phyloP scores from a whole-genome alignment of 1,140 invertebrate species.

The Pseudobourletiella spinata region DNA sequence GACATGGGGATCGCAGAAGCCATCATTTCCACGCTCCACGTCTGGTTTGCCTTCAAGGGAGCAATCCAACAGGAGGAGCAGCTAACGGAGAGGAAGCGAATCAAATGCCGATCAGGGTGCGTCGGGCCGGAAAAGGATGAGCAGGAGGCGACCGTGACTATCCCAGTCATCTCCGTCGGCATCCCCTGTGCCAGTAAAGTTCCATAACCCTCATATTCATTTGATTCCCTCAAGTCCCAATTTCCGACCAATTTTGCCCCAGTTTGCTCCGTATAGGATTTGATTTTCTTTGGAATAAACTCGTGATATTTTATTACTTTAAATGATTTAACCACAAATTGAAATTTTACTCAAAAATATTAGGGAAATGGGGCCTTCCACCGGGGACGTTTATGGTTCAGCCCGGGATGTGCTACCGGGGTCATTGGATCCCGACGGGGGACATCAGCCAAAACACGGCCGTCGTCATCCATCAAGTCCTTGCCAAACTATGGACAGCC shows the following conservation, averaged over 20 bases:
- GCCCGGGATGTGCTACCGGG: constrained; percentile 17
- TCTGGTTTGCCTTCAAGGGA: constrained; percentile 19
- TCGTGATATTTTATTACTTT: background rate
- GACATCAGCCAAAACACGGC: constrained; percentile 9
- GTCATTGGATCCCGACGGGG: constrained; percentile 25
- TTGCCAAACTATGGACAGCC: constrained; percentile 22
- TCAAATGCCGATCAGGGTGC: constrained; percentile 8
- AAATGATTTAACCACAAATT: background rate
- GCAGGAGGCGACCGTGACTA: background rate
- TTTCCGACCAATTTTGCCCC: background rate
- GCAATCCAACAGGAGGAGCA: background rate
- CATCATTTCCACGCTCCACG: constrained; percentile 20
- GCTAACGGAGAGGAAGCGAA: background rate
- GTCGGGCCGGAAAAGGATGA: background rate
- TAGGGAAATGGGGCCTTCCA: constrained; percentile 15
- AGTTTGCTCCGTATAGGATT: background rate
- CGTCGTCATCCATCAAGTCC: constrained; percentile 11
- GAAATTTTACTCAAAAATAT: background rate
- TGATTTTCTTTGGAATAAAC: background rate
- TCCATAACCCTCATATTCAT: background rate
- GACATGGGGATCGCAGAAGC: constrained; percentile 25
- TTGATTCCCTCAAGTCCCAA: background rate
- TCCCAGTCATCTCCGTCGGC: constrained; percentile 22
- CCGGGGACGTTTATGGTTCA: constrained; percentile 32
- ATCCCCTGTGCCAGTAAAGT: constrained; percentile 16